A percentile compares a stretch with the other conserved stretches of the same genome.
Evolutionary conservation across 2,888 invertebrate genomes (phyloP).

Genomic region (Acronicta psi): DNA sequence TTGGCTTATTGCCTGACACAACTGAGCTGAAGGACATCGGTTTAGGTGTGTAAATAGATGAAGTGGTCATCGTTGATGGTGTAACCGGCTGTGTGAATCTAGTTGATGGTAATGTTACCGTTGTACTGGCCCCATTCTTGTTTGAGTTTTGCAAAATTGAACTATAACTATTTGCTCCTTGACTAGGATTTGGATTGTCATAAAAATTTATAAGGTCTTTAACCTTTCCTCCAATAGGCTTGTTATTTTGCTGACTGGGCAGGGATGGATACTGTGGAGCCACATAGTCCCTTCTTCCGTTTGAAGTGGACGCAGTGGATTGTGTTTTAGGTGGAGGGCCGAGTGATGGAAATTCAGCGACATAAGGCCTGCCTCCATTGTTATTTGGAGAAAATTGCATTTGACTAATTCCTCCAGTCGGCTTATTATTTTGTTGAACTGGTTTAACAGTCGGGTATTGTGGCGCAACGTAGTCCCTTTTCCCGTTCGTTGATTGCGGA

Average conservation of each 20-base stretch:
- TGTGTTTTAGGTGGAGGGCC: slow-evolving; percentile 33
- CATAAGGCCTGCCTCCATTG: slow-evolving; percentile 69
- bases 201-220: slow-evolving; percentile 82
- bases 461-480: slow-evolving; percentile 60
- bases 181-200: slow-evolving; percentile 67
- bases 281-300: slow-evolving; percentile 70
- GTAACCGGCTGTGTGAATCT: slow-evolving; percentile 40
- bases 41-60: slow-evolving; percentile 59
- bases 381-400: slow-evolving; percentile 34
- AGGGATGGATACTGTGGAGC: slow-evolving; percentile 62
- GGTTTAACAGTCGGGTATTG: slow-evolving; percentile 50
- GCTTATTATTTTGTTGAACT: slow-evolving; percentile 42
- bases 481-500: slow-evolving; percentile 39
- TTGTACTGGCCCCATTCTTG: slow-evolving; percentile 52
- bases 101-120: slow-evolving; percentile 34
- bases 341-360: slow-evolving; percentile 69
- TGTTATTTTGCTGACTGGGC: slow-evolving; percentile 57
- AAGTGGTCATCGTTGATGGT: slow-evolving; percentile 45
- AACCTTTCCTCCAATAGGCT: slow-evolving; percentile 71
- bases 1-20: slow-evolving; percentile 71
- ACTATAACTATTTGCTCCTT: slow-evolving; percentile 79
- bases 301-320: slow-evolving; percentile 24
- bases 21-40: slow-evolving; percentile 76
- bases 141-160: slow-evolving; percentile 70
- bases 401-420: slow-evolving; percentile 32